Conservation (phyloP, 2,113 vertebrate genomes). For the Melierax canorus region DNA sequence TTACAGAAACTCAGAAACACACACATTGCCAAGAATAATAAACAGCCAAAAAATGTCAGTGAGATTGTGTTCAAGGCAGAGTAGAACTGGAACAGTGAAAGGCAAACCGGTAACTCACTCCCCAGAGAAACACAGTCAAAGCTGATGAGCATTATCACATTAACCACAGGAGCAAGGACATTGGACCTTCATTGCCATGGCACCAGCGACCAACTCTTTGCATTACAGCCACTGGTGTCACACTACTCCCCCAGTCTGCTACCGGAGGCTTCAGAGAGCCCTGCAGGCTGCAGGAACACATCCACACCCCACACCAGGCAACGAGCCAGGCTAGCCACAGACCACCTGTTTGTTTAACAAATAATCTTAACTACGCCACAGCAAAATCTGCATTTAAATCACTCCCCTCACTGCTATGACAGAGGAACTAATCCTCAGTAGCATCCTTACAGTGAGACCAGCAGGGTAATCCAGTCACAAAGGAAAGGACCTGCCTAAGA, state of each 20-base stretch:
- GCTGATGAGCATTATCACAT: background rate
- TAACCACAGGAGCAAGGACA: background rate
- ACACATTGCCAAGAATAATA: background rate
- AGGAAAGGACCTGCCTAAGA: background rate
- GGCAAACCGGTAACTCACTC: background rate
- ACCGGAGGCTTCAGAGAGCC: background rate
- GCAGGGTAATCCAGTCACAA: background rate
- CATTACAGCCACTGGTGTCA: background rate
- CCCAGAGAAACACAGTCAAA: background rate
- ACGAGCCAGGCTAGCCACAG: background rate
- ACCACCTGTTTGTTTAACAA: background rate
- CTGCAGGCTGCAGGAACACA: background rate
- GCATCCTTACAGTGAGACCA: background rate
- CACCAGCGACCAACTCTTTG: background rate
- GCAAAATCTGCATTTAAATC: background rate
- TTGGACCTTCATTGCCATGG: background rate
- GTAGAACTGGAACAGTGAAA: background rate
- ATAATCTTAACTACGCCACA: background rate
- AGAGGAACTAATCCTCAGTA: background rate
- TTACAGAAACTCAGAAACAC: background rate
- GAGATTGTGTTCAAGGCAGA: background rate
- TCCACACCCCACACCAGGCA: background rate
- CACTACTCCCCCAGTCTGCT: background rate
- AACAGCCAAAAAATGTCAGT: background rate
- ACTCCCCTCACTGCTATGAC: background rate